These are phyloP conservation scores for Ascidia mentula DNA, from an alignment of 23 tunicate genomes.

Conservation along the genomic window DNA sequence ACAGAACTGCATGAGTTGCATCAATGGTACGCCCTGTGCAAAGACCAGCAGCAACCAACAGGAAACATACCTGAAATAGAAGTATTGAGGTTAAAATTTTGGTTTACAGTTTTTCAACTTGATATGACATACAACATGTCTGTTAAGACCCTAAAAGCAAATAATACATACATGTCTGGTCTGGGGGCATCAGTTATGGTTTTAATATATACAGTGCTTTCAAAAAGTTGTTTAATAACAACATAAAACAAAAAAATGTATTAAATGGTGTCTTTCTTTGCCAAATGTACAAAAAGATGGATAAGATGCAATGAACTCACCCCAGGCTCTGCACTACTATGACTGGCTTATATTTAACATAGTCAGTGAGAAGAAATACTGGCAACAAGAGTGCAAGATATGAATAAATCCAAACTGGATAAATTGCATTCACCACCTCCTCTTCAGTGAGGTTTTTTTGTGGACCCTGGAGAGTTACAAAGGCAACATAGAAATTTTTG, in stretches of 20 bases:
- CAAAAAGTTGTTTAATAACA: not conserved
- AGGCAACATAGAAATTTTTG: not conserved
- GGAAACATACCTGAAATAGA: slow-evolving; percentile 44
- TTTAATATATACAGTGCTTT: not conserved
- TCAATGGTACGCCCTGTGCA: slow-evolving; percentile 45
- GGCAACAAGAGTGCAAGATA: slow-evolving; percentile 72
- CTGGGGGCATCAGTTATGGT: too few species aligned
- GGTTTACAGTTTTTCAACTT: not conserved
- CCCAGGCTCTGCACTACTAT: slow-evolving; percentile 74
- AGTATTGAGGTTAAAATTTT: not conserved
- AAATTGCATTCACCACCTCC: slow-evolving; percentile 71
- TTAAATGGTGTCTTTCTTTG: too few species aligned
- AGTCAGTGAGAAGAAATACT: slow-evolving; percentile 80
- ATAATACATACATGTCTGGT: too few species aligned
- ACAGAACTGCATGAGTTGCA: slow-evolving; percentile 82
- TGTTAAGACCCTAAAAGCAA: too few species aligned
- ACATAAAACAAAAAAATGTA: too few species aligned
- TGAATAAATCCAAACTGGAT: slow-evolving; percentile 87
- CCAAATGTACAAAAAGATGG: too few species aligned
- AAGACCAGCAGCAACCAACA: slow-evolving; percentile 75
- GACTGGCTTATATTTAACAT: slow-evolving; percentile 79
- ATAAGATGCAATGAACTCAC: too few species aligned
- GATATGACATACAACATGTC: not conserved
- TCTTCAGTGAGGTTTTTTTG: slow-evolving; percentile 62
- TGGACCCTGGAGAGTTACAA: slow-evolving; percentile 33